These are phyloP conservation scores for rat (Rattus norvegicus) DNA, from an alignment of 2,113 vertebrate genomes.

Conservation along the genomic window GRCr8 NC_086032.1:72248501-72249000, in stretches of 20 bases:
- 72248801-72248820: no score
- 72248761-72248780: neutral
- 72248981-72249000: neutral
- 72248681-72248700: neutral
- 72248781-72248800: neutral
- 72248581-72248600: neutral
- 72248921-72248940: neutral
- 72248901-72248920: neutral
- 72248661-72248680: neutral
- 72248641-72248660: neutral
- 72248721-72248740: neutral
- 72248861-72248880: neutral
- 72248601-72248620: neutral
- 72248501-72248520: neutral
- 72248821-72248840: no score
- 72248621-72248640: slow-evolving; percentile 25
- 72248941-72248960: neutral
- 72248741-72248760: neutral
- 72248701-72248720: neutral
- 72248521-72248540: neutral
- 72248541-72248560: neutral
- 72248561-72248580: neutral
- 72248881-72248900: no score
- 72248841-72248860: neutral
- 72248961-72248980: neutral